These are phyloP conservation scores for Pristionchus fissidentatus DNA, from an alignment of 2,888 invertebrate genomes.

Conservation along the genomic window DNA sequence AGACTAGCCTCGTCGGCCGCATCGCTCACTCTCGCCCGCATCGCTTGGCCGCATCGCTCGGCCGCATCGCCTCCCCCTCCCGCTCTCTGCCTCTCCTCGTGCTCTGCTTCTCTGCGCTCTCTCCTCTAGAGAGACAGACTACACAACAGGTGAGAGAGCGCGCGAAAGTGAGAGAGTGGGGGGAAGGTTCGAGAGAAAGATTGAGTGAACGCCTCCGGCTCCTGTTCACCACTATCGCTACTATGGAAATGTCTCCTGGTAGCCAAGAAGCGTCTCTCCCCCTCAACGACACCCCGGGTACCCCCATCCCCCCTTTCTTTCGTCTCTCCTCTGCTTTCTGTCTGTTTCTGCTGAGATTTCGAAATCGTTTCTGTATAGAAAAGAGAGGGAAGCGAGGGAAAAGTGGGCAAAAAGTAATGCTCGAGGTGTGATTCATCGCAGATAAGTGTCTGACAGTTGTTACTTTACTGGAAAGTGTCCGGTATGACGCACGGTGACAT, in stretches of 20 bases:
- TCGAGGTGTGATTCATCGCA: neutral
- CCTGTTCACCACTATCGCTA: neutral
- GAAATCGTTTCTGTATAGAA: neutral
- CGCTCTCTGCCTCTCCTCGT: neutral
- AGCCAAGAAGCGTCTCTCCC: neutral
- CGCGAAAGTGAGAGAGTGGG: neutral
- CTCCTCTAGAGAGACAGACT: neutral
- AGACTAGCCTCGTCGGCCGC: neutral
- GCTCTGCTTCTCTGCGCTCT: neutral
- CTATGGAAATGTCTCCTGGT: neutral
- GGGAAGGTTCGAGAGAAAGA: neutral
- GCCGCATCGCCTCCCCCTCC: neutral
- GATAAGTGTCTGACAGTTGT: neutral
- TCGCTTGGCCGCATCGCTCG: constrained; percentile 25
- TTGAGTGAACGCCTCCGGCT: neutral
- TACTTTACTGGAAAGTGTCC: neutral
- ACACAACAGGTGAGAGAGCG: neutral
- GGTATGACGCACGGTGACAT: neutral
- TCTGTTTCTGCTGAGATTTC: neutral
- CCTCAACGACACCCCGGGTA: neutral
- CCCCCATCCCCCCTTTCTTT: neutral
- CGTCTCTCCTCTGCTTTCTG: neutral
- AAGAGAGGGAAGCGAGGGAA: neutral
- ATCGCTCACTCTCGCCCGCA: neutral
- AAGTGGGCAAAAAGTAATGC: neutral